These are phyloP conservation scores for Pseudocheirus occidentalis DNA, from an alignment of 2,797 vertebrate genomes.

Conservation along the genomic window DNA sequence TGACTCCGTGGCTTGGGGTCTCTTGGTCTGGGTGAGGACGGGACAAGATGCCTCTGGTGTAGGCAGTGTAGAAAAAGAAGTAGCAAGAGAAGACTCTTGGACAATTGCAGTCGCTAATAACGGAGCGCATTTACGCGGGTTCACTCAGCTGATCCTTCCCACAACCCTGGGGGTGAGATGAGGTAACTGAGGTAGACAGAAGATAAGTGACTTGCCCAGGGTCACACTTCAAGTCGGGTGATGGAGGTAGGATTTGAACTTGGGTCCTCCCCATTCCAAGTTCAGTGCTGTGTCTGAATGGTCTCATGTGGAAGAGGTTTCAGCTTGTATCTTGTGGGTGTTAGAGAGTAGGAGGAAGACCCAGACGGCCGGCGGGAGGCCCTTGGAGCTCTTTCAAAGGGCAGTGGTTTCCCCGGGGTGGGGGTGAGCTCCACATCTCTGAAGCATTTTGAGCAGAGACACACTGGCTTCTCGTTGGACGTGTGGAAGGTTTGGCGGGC, in stretches of 20 bases:
- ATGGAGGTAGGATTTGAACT: no score
- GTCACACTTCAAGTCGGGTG: not conserved
- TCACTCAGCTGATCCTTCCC: not conserved
- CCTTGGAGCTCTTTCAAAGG: not conserved
- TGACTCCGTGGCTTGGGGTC: not conserved
- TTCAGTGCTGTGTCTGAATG: not conserved
- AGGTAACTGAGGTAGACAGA: not conserved
- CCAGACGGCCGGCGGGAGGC: not conserved
- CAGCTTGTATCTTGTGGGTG: no score
- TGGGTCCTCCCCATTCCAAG: not conserved
- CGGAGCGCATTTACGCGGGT: not conserved
- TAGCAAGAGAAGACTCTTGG: not conserved
- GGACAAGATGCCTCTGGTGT: not conserved
- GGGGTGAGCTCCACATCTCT: not conserved
- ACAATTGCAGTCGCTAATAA: not conserved
- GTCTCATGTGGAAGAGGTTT: not conserved
- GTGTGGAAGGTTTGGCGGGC: not conserved
- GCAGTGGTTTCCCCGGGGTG: not conserved
- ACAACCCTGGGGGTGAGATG: not conserved
- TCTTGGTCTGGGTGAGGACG: no score
- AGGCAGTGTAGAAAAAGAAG: not conserved
- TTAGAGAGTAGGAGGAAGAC: not conserved
- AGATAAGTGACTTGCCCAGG: not conserved
- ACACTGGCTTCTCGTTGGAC: no score
- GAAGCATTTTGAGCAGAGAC: no score